Percentiles rank a stretch among this genome's conserved stretches.
Evolutionary conservation across 2,888 invertebrate species (phyloP).

Genomic region (Tridacna crocea): DNA sequence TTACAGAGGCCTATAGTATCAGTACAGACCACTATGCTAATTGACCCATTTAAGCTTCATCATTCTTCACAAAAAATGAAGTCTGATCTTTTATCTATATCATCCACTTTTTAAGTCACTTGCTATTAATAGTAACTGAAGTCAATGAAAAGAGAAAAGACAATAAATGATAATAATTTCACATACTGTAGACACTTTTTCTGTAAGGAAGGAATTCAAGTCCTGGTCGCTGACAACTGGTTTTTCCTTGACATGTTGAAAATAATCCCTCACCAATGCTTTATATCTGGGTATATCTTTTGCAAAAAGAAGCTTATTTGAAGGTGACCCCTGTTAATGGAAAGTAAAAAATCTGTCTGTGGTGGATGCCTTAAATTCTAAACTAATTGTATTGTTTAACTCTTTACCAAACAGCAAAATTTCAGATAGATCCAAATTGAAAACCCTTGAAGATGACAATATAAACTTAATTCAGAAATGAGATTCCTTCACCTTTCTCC

Average conservation of each 20-base stretch:
- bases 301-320: conserved; percentile 98
- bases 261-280: conserved; percentile 83
- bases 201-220: conserved; percentile 96
- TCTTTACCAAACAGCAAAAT: too few relatives aligned
- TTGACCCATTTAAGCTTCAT: too few relatives aligned
- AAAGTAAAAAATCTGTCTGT: neutral
- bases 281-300: conserved; percentile 89
- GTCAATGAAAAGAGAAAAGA: too few relatives aligned
- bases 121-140: neutral
- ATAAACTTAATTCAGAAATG: too few relatives aligned
- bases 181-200: conserved; percentile 89
- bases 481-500: too few relatives aligned
- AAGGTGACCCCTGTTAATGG: conserved; percentile 92
- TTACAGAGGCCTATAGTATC: too few relatives aligned
- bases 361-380: too few relatives aligned
- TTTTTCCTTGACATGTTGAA: conserved; percentile 88
- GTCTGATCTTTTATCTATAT: neutral
- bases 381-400: too few relatives aligned
- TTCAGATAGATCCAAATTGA: too few relatives aligned
- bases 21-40: too few relatives aligned
- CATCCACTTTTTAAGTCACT: neutral
- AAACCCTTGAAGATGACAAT: too few relatives aligned
- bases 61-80: neutral
- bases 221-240: conserved; percentile 99
- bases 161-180: neutral